These are phyloP conservation scores for Hoplostethus mediterraneus DNA, from an alignment of 2,797 vertebrate species.

Conservation along the genomic window DNA sequence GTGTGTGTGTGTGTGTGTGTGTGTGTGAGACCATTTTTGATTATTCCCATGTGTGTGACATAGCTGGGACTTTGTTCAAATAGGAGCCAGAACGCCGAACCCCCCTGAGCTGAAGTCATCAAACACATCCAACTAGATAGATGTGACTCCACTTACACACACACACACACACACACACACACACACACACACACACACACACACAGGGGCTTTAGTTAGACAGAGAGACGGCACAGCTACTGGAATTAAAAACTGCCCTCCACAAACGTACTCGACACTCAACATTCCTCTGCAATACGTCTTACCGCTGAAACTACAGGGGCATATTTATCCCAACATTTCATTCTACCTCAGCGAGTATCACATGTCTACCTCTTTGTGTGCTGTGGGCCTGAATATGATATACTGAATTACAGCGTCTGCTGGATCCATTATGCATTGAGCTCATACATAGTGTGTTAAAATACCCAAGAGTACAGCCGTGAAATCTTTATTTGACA, in stretches of 20 bases:
- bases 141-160: background rate
- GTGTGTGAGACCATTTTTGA: constrained; percentile 64
- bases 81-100: constrained; percentile 54
- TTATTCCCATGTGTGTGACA: constrained; percentile 79
- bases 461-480: constrained; percentile 54
- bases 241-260: constrained; percentile 23
- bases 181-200: no score
- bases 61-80: constrained; percentile 62
- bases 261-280: background rate
- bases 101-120: constrained; percentile 62
- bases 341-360: constrained; percentile 61
- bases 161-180: no score
- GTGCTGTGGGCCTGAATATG: constrained; percentile 60
- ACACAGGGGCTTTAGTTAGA: constrained; percentile 31
- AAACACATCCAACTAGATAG: constrained; percentile 50
- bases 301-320: background rate
- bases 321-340: constrained; percentile 54
- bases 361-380: constrained; percentile 65
- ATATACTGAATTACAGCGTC: constrained; percentile 66
- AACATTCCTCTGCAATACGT: constrained; percentile 10
- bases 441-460: constrained; percentile 55
- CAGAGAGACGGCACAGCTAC: constrained; percentile 16
- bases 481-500: constrained; percentile 63
- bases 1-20: constrained; percentile 62
- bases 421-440: constrained; percentile 75